Percentiles rank a stretch among this genome's conserved stretches.
Evolutionary conservation across 2,888 invertebrate genomes (phyloP).

Genomic region (Frankliniella fusca): DNA sequence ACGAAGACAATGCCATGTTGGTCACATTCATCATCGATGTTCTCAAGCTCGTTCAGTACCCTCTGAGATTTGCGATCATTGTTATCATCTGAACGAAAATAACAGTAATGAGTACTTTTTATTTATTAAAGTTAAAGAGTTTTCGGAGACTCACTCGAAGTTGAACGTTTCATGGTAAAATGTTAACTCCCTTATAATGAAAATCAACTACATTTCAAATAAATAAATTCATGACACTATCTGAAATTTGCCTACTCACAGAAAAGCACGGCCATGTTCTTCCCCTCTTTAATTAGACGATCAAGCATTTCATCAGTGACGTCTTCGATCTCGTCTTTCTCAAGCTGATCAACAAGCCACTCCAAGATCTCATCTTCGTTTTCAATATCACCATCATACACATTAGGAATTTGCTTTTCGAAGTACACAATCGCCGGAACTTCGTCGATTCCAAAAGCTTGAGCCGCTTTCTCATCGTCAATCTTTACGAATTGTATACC

Average conservation of each 20-base stretch:
- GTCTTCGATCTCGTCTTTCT: constrained; percentile 91
- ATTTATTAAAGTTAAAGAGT: constrained; percentile 28
- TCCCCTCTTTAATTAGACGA: constrained; percentile 80
- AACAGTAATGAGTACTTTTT: constrained; percentile 32
- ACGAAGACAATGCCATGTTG: constrained; percentile 84
- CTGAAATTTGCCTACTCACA: constrained; percentile 59
- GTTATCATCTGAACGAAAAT: constrained; percentile 66
- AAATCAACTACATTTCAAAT: not conserved
- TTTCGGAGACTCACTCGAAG: too few species aligned
- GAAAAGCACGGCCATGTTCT: constrained; percentile 83
- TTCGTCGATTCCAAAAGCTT: constrained; percentile 79
- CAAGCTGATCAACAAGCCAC: constrained; percentile 81
- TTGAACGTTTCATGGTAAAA: too few species aligned
- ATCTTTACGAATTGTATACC: constrained; percentile 92
- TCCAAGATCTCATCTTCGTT: constrained; percentile 84
- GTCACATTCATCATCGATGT: constrained; percentile 91
- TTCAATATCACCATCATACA: constrained; percentile 85
- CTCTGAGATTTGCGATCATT: constrained; percentile 82
- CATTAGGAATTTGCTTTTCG: constrained; percentile 87
- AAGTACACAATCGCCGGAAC: constrained; percentile 86
- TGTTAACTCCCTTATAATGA: too few species aligned
- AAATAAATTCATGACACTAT: too few species aligned
- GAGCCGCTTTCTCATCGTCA: constrained; percentile 77
- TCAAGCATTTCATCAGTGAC: constrained; percentile 92
- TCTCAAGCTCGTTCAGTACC: constrained; percentile 82